Evolutionary conservation across 2,888 invertebrate genomes (phyloP).

Genomic region (Heliconius charithonia): DNA sequence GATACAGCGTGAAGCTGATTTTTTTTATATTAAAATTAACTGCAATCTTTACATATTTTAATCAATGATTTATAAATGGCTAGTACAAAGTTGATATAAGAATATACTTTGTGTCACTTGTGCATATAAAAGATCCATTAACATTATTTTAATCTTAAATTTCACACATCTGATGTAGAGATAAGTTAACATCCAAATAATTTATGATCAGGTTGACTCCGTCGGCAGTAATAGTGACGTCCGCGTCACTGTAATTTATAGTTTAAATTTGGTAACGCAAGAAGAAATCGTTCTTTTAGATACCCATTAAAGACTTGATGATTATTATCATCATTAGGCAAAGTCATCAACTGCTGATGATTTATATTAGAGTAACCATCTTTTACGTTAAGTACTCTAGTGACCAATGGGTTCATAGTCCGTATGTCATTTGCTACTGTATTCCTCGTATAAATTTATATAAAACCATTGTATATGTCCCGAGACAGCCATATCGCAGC

Average conservation of each 20-base stretch:
- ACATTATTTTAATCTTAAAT: slow-evolving; percentile 21
- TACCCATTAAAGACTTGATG: slow-evolving; percentile 43
- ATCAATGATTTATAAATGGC: neutral
- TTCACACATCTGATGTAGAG: slow-evolving; percentile 40
- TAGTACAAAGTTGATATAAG: neutral
- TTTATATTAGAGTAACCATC: slow-evolving; percentile 38
- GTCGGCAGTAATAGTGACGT: slow-evolving; percentile 45
- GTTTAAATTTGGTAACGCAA: slow-evolving; percentile 45
- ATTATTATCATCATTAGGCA: slow-evolving; percentile 45
- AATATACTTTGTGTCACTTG: neutral
- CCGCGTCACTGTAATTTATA: slow-evolving; percentile 46
- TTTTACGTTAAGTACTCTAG: slow-evolving; percentile 11
- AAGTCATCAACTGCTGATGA: slow-evolving; percentile 37
- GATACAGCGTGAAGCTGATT: too few species aligned
- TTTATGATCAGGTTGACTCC: slow-evolving; percentile 41
- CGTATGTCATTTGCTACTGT: neutral
- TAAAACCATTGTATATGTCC: neutral
- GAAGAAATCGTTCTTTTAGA: slow-evolving; percentile 43
- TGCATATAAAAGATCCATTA: neutral
- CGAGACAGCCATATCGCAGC: neutral
- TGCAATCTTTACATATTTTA: neutral
- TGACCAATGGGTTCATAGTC: neutral
- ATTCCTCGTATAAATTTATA: neutral
- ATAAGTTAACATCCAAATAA: slow-evolving; percentile 42
- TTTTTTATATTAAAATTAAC: too few species aligned